Evolutionary conservation across 2,888 invertebrate species (phyloP).

Genomic region (Prosapia bicincta): DNA sequence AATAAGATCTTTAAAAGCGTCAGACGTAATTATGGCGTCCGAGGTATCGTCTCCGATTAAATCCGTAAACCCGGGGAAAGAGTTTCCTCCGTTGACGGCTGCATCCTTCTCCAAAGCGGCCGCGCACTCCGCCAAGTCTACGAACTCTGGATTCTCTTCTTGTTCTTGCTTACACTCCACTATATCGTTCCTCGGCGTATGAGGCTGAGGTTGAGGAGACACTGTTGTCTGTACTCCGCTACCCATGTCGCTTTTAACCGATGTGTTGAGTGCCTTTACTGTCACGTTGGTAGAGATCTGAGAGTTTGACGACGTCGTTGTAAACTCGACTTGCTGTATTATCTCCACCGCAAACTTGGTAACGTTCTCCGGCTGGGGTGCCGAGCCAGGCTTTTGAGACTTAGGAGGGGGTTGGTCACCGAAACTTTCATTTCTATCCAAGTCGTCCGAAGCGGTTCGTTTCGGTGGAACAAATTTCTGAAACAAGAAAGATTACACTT

Average conservation of each 20-base stretch:
- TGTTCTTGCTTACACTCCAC: slow-evolving; percentile 72
- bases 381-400: slow-evolving; percentile 46
- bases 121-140: slow-evolving; percentile 80
- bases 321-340: slow-evolving; percentile 87
- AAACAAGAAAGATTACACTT: slow-evolving; percentile 8
- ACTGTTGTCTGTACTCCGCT: slow-evolving; percentile 36
- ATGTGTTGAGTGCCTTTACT: slow-evolving; percentile 73
- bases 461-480: slow-evolving; percentile 33
- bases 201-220: slow-evolving; percentile 24
- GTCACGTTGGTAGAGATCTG: slow-evolving; percentile 91
- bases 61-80: slow-evolving; percentile 75
- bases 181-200: slow-evolving; percentile 29
- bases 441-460: slow-evolving; percentile 31
- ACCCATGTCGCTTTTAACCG: slow-evolving; percentile 57
- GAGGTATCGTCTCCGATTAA: slow-evolving; percentile 81
- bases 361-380: slow-evolving; percentile 49
- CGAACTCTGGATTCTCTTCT: slow-evolving; percentile 81
- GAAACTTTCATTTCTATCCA: slow-evolving; percentile 21
- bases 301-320: slow-evolving; percentile 80
- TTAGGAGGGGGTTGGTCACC: slow-evolving; percentile 46
- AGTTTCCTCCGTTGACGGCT: slow-evolving; percentile 61
- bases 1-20: slow-evolving; percentile 81
- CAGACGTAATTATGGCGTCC: slow-evolving; percentile 70
- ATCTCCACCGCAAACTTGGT: slow-evolving; percentile 90
- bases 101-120: slow-evolving; percentile 83